Evolutionary conservation across 2,113 vertebrate species (phyloP).

Genomic region (Ranitomeya imitator): DNA sequence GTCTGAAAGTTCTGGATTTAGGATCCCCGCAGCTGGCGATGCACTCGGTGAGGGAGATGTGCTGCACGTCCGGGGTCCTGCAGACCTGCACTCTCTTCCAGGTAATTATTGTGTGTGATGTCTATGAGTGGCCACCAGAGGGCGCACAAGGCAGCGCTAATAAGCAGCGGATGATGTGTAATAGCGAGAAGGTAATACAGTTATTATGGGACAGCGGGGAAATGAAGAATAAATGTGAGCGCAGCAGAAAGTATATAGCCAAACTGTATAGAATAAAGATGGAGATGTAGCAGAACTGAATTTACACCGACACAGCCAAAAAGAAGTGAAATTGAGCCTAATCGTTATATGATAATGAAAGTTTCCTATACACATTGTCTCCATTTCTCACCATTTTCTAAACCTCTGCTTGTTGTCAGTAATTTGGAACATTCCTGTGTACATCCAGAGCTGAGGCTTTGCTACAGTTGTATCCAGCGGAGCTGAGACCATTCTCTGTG

Average conservation of each 20-base stretch:
- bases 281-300: no score
- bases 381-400: not conserved
- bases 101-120: constrained; percentile 70
- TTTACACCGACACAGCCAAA: no score
- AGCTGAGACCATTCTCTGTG: no score
- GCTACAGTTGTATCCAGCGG: no score
- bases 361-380: no score
- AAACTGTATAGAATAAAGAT: no score
- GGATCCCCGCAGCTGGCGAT: constrained; percentile 93
- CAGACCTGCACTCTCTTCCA: constrained; percentile 91
- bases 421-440: not conserved
- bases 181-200: not conserved
- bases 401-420: not conserved
- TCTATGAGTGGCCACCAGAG: not conserved
- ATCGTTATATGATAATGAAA: no score
- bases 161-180: not conserved
- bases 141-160: not conserved
- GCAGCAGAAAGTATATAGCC: not conserved
- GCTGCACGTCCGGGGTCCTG: constrained; percentile 89
- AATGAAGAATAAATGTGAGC: not conserved
- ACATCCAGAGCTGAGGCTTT: no score
- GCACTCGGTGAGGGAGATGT: constrained; percentile 98
- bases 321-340: no score
- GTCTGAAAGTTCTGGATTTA: constrained; percentile 86
- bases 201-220: not conserved